Evolutionary conservation across 2,797 vertebrate genomes (phyloP).

Genomic region (Morelia viridis): DNA sequence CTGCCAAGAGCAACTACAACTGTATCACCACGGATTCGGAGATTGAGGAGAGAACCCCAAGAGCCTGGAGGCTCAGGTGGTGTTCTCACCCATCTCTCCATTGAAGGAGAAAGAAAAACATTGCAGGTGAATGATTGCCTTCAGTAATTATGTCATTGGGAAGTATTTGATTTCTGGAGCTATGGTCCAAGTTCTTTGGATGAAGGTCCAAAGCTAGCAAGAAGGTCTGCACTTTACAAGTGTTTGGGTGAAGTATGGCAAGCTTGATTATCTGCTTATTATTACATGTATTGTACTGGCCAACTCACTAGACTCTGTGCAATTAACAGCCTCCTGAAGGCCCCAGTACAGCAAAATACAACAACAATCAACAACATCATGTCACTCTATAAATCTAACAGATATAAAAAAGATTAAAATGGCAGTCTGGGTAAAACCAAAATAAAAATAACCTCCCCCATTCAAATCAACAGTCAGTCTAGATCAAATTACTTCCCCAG

Average conservation of each 20-base stretch:
- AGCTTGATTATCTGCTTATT: neutral
- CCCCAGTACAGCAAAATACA: neutral
- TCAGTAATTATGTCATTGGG: neutral
- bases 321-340: neutral
- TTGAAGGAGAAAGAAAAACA: neutral
- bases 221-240: neutral
- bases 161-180: neutral
- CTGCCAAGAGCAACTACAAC: neutral
- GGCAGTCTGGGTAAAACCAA: neutral
- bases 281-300: neutral
- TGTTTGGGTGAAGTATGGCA: neutral
- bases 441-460: too few relatives aligned
- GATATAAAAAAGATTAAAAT: neutral
- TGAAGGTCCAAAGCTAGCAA: neutral
- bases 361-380: neutral
- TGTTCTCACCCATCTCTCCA: neutral
- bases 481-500: too few relatives aligned
- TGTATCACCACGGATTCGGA: neutral
- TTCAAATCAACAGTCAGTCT: too few relatives aligned
- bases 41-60: neutral
- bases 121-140: neutral
- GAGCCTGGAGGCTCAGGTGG: neutral
- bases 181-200: neutral
- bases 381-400: neutral
- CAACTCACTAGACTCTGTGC: neutral